Conservation (phyloP, 2,113 vertebrate genomes). For the Apodemus speciosus region DNA sequence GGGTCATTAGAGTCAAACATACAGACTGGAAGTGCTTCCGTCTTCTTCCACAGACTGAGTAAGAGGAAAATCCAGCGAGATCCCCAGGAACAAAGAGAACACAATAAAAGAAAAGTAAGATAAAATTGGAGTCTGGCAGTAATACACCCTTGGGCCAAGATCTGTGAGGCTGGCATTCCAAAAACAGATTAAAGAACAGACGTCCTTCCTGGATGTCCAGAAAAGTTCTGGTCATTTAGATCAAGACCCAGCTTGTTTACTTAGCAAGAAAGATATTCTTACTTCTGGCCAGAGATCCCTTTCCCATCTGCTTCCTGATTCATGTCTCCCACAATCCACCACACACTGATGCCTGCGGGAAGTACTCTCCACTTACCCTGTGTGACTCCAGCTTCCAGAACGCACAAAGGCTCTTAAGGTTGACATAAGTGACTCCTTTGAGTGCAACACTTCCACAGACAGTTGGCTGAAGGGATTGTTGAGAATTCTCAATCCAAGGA, state of each 20-base stretch:
- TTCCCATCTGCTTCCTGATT: slow-evolving; percentile 49
- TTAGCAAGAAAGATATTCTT: slow-evolving; percentile 30
- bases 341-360: background rate
- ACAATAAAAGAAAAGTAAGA: background rate
- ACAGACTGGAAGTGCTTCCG: background rate
- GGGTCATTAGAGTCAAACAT: background rate
- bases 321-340: background rate
- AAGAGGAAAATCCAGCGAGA: background rate
- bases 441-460: no score
- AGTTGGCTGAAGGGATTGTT: background rate
- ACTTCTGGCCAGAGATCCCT: slow-evolving; percentile 22
- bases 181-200: slow-evolving; percentile 37
- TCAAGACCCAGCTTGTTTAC: slow-evolving; percentile 26
- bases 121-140: background rate
- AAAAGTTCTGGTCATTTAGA: slow-evolving; percentile 43
- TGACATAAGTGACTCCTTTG: background rate
- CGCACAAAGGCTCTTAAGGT: background rate
- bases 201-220: slow-evolving; percentile 57
- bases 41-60: background rate
- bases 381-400: background rate
- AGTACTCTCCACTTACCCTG: background rate
- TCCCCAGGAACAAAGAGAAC: background rate
- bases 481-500: background rate
- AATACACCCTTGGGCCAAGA: no score
- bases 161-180: background rate